Conservation (phyloP, 1,140 invertebrate species). For the Rhopalosiphum maidis region DNA sequence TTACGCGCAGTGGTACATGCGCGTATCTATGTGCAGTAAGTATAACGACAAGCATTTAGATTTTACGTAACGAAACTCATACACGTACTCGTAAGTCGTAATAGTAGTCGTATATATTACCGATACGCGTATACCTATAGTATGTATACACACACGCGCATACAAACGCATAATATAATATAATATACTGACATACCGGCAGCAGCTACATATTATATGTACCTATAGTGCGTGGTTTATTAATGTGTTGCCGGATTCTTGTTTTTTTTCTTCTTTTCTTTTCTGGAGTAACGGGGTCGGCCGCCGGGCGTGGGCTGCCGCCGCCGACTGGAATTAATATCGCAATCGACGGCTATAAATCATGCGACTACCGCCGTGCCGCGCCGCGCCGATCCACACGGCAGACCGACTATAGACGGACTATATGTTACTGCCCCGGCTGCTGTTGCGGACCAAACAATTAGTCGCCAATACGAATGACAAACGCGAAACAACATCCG, state of each 20-base stretch:
- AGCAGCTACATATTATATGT: background rate
- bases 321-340: slow-evolving; percentile 39
- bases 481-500: slow-evolving; percentile 49
- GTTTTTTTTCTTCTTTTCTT: background rate
- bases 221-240: slow-evolving; percentile 37
- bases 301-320: slow-evolving; percentile 49
- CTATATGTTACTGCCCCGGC: background rate
- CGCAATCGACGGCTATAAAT: slow-evolving; percentile 44
- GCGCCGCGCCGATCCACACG: background rate
- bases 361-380: slow-evolving; percentile 19
- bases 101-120: background rate
- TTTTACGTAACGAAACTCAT: background rate
- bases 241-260: slow-evolving; percentile 48
- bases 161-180: background rate
- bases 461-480: slow-evolving; percentile 46
- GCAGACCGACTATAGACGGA: background rate
- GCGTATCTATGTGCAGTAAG: background rate
- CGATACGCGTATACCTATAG: background rate
- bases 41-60: background rate
- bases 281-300: slow-evolving; percentile 37
- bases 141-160: background rate
- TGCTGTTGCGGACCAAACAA: background rate
- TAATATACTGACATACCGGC: background rate
- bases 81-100: background rate
- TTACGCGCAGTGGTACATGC: too few relatives aligned